A percentile compares a stretch with the other conserved stretches of the same genome.
Evolutionary conservation across 2,888 invertebrate species (phyloP).

Genomic region (Stenoptilia bipunctidactyla): DNA sequence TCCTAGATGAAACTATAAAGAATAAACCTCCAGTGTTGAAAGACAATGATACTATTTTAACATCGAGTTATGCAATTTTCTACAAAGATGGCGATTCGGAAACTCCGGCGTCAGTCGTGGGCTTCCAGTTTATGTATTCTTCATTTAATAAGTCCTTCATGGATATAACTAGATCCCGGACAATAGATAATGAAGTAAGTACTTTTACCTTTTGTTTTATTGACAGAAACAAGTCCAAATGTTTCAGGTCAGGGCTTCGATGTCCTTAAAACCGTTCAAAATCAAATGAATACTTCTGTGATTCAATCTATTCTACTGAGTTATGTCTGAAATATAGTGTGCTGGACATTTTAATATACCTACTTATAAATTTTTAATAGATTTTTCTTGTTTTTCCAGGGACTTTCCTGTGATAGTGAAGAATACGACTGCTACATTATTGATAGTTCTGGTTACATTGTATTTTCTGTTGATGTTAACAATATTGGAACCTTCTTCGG

Average conservation of each 20-base stretch:
- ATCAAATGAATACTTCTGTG: no score
- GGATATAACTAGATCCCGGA: slow-evolving; percentile 62
- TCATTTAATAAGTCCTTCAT: slow-evolving; percentile 78
- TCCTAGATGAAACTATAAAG: slow-evolving; percentile 43
- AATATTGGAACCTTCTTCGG: slow-evolving; percentile 91
- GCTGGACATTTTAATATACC: no score
- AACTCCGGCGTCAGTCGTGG: slow-evolving; percentile 91
- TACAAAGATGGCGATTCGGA: slow-evolving; percentile 80
- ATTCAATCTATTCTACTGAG: no score
- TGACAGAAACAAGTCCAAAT: no score
- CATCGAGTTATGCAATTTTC: slow-evolving; percentile 87
- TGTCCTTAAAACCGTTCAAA: no score
- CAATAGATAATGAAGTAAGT: slow-evolving; percentile 27
- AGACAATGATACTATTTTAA: slow-evolving; percentile 75
- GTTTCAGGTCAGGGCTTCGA: no score
- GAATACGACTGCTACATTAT: slow-evolving; percentile 87
- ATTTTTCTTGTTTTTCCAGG: slow-evolving; percentile 25
- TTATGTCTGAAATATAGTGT: no score
- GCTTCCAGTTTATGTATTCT: slow-evolving; percentile 84
- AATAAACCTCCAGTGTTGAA: slow-evolving; percentile 37
- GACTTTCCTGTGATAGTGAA: slow-evolving; percentile 59
- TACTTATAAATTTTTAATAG: no score
- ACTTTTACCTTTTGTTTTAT: no score
- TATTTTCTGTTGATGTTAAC: slow-evolving; percentile 74
- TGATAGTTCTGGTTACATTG: slow-evolving; percentile 91